Evolutionary conservation across 1,140 invertebrate species (phyloP).

Genomic region (Drosophila murphyi): DNA sequence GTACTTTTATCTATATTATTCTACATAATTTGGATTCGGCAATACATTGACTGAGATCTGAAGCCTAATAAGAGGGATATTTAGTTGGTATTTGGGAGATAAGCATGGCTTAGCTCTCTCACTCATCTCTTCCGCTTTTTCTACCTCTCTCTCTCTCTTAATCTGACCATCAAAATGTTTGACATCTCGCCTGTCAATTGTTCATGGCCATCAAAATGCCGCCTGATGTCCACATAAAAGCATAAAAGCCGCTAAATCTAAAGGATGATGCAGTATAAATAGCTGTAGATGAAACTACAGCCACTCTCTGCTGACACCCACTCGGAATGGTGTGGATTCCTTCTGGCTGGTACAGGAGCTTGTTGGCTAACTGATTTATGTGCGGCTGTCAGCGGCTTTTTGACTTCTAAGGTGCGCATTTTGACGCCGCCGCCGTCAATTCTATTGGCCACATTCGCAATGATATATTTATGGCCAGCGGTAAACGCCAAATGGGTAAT

Average conservation of each 20-base stretch:
- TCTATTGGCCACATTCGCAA: slow-evolving; percentile 63
- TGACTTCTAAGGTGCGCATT: slow-evolving; percentile 62
- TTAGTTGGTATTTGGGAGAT: too few species aligned
- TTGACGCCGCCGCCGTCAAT: slow-evolving; percentile 73
- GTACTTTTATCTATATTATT: too few species aligned
- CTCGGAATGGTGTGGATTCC: slow-evolving; percentile 15
- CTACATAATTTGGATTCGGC: too few species aligned
- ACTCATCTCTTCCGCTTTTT: background rate
- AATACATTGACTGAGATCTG: too few species aligned
- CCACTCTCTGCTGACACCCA: slow-evolving; percentile 43
- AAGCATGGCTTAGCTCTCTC: too few species aligned
- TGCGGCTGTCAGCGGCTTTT: slow-evolving; percentile 41
- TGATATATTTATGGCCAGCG: slow-evolving; percentile 67
- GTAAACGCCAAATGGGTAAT: background rate
- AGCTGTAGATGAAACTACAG: background rate
- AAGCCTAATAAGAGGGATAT: too few species aligned
- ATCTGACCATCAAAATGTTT: slow-evolving; percentile 49
- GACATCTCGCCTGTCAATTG: slow-evolving; percentile 65
- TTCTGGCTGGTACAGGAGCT: slow-evolving; percentile 16
- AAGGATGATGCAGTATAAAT: background rate
- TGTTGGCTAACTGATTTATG: slow-evolving; percentile 50
- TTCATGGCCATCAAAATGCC: slow-evolving; percentile 79
- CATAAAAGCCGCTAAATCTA: slow-evolving; percentile 52
- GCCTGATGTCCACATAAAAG: slow-evolving; percentile 69
- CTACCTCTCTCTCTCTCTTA: background rate